Conservation (phyloP, 2,888 invertebrate species). For the Imbricaverruca yamaguchii region DNA sequence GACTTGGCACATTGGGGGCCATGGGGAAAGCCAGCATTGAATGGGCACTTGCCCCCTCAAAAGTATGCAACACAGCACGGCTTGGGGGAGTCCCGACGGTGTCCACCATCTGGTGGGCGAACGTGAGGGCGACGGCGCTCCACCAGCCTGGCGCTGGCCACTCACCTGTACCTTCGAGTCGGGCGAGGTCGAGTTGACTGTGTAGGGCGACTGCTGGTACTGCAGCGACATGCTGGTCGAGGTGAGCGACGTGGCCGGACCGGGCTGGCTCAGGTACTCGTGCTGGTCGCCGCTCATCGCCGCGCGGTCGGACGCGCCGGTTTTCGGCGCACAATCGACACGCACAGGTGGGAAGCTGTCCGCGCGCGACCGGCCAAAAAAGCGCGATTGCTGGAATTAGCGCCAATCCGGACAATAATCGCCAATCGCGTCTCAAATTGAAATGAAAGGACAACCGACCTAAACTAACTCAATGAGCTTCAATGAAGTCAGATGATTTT, state of each 20-base stretch:
- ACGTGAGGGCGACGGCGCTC: too few relatives aligned
- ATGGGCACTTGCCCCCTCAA: too few relatives aligned
- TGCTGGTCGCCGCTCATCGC: constrained; percentile 7
- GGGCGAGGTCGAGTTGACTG: background rate
- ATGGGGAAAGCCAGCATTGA: too few relatives aligned
- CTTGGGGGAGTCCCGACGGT: too few relatives aligned
- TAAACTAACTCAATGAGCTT: constrained; percentile 21
- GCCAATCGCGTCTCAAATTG: constrained; percentile 7
- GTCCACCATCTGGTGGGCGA: too few relatives aligned
- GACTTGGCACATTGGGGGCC: too few relatives aligned
- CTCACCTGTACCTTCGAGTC: background rate
- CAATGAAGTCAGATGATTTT: constrained; percentile 21
- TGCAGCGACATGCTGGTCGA: background rate
- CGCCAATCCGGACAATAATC: background rate
- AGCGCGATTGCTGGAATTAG: background rate
- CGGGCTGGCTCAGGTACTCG: background rate
- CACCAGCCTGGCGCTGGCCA: too few relatives aligned
- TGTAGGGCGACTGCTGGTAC: background rate
- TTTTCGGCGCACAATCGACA: too few relatives aligned
- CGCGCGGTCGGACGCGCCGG: background rate
- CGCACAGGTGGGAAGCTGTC: background rate
- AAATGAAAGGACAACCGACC: constrained; percentile 9
- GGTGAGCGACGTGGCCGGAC: background rate
- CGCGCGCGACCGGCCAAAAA: background rate
- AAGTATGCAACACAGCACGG: too few relatives aligned